Evolutionary conservation across 2,113 vertebrate species (phyloP).

Genomic region (Nansenia antarctica): DNA sequence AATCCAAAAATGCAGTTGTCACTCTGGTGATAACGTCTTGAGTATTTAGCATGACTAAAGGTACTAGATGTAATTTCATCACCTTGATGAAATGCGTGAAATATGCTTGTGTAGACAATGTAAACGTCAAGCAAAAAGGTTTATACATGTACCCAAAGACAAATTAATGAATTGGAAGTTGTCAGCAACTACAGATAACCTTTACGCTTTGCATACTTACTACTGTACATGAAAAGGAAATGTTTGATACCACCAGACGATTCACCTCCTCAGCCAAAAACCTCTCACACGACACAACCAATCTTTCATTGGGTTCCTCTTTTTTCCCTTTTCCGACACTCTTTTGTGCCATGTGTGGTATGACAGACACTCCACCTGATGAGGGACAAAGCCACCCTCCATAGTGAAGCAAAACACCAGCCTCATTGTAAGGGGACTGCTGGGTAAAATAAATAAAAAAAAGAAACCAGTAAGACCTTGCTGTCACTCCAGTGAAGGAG

Average conservation of each 20-base stretch:
- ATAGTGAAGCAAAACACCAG: constrained; percentile 8
- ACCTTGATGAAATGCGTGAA: not conserved
- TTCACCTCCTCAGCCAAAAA: constrained; percentile 27
- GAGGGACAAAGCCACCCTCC: constrained; percentile 13
- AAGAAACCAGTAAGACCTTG: not conserved
- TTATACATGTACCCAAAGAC: not conserved
- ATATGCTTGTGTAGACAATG: not conserved
- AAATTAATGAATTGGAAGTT: constrained; percentile 9
- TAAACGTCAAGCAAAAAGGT: not conserved
- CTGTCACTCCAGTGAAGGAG: constrained; percentile 20
- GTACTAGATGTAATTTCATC: not conserved
- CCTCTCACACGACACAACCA: constrained; percentile 11
- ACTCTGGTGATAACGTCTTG: not conserved
- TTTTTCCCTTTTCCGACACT: constrained; percentile 4
- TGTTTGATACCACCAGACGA: constrained; percentile 38
- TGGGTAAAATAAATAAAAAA: constrained; percentile 13
- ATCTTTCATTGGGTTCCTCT: constrained; percentile 31
- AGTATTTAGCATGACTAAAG: not conserved
- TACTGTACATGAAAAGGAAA: constrained; percentile 4
- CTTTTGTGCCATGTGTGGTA: constrained; percentile 21
- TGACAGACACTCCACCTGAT: constrained; percentile 27
- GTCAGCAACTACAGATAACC: constrained; percentile 8
- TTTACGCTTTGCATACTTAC: not conserved
- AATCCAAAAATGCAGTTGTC: not conserved
- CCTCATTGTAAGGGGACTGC: not conserved